Percentiles rank a stretch among this genome's conserved stretches.
Conservation (phyloP, 2,113 vertebrate species). For the Chascanopsetta lugubris region DNA sequence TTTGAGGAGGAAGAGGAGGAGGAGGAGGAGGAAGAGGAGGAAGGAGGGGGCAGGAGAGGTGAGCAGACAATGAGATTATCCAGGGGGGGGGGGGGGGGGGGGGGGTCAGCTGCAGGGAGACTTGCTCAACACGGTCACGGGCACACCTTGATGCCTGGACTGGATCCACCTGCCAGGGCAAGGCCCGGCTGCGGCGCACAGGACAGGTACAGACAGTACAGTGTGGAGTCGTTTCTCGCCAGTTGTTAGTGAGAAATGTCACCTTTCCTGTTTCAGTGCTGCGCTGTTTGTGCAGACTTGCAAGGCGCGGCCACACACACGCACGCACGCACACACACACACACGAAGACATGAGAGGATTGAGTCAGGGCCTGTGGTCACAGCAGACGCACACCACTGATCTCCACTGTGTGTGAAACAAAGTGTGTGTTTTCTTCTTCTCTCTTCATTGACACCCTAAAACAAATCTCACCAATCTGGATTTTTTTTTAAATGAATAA, state of each 20-base stretch:
- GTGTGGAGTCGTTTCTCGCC: constrained; percentile 77
- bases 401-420: constrained; percentile 66
- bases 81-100: not conserved
- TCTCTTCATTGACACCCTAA: constrained; percentile 10
- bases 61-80: no score
- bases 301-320: constrained; percentile 77
- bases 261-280: constrained; percentile 85
- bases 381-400: constrained; percentile 72
- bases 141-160: constrained; percentile 67
- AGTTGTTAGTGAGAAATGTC: constrained; percentile 85
- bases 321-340: constrained; percentile 9
- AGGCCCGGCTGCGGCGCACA: constrained; percentile 50
- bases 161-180: constrained; percentile 74
- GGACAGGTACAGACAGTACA: constrained; percentile 84
- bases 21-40: no score
- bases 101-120: constrained; percentile 48
- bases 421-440: constrained; percentile 20
- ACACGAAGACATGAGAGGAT: constrained; percentile 19
- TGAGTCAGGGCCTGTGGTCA: constrained; percentile 80
- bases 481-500: no score
- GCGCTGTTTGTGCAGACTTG: constrained; percentile 81
- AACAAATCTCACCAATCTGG: not conserved
- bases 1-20: no score
- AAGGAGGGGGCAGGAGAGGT: no score
- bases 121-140: constrained; percentile 58